A percentile compares a stretch with the other conserved stretches of the same genome.
phyloP scores from a whole-genome alignment of 2,888 invertebrate species.

The Agonopterix alstromeriana region DNA sequence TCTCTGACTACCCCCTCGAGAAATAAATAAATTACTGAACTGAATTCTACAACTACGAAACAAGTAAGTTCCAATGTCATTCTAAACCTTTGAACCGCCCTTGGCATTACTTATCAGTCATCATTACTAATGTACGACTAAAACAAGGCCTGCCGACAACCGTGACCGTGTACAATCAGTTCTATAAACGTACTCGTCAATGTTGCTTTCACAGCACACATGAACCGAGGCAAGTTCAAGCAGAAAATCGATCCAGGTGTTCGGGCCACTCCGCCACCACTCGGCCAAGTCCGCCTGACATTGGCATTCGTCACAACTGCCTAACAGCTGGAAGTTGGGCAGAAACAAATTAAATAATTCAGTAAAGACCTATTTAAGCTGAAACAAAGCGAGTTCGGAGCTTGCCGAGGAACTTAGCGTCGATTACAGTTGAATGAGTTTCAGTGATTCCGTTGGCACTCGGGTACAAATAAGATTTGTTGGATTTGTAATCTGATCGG shows the following conservation, averaged over 20 bases:
- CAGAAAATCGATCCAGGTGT: slow-evolving; percentile 50
- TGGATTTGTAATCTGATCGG: too few relatives aligned
- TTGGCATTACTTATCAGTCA: background rate
- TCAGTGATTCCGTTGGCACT: too few relatives aligned
- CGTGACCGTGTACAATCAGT: background rate
- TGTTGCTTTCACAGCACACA: slow-evolving; percentile 11
- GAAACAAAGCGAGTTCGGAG: slow-evolving; percentile 7
- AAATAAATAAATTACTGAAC: too few relatives aligned
- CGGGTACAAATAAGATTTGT: too few relatives aligned
- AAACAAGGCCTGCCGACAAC: background rate
- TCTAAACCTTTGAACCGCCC: background rate
- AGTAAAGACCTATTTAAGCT: slow-evolving; percentile 16
- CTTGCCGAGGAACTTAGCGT: too few relatives aligned
- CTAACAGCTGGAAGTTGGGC: slow-evolving; percentile 14
- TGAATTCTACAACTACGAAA: too few relatives aligned
- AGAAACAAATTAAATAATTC: slow-evolving; percentile 22
- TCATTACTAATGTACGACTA: background rate
- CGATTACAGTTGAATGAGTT: too few relatives aligned
- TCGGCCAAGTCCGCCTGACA: slow-evolving; percentile 31
- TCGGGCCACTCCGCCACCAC: slow-evolving; percentile 28
- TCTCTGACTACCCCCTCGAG: too few relatives aligned
- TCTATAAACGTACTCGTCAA: background rate
- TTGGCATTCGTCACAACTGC: slow-evolving; percentile 24
- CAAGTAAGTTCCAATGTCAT: too few relatives aligned
- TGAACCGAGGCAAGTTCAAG: slow-evolving; percentile 47